Evolutionary conservation across 2,797 vertebrate genomes (phyloP).

Genomic region (Alauda arvensis): DNA sequence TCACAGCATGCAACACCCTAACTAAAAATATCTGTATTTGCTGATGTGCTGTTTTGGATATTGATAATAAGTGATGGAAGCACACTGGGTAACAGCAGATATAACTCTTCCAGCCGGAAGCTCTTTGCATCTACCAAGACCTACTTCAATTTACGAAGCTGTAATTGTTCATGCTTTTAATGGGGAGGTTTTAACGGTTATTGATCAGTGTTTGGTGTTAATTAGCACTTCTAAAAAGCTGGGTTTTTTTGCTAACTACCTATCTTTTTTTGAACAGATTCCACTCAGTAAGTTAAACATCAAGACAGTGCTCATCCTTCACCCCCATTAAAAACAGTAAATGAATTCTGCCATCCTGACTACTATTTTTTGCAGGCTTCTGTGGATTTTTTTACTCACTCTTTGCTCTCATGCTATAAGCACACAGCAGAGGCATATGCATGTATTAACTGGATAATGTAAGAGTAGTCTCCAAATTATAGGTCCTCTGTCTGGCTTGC

Average conservation of each 20-base stretch:
- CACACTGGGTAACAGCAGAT: not conserved
- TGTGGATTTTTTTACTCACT: not conserved
- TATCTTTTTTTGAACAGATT: not conserved
- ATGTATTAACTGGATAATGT: not conserved
- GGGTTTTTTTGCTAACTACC: accelerated
- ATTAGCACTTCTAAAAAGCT: not conserved
- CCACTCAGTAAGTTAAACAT: not conserved
- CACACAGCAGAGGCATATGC: accelerated
- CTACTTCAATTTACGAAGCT: not conserved
- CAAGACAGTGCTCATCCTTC: not conserved
- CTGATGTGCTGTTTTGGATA: not conserved
- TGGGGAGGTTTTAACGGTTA: not conserved
- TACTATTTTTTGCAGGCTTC: not conserved
- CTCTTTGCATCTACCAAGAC: not conserved
- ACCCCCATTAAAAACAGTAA: not conserved
- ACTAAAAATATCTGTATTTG: not conserved
- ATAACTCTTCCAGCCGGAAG: not conserved
- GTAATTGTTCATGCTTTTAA: not conserved
- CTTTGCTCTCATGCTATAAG: not conserved
- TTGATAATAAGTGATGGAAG: not conserved
- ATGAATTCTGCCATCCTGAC: not conserved
- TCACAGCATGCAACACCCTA: accelerated
- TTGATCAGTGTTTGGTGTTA: not conserved
- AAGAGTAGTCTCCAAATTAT: not conserved
- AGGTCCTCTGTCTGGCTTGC: not conserved